Conservation (phyloP, 2,888 invertebrate species). For the Litoditis marina region DNA sequence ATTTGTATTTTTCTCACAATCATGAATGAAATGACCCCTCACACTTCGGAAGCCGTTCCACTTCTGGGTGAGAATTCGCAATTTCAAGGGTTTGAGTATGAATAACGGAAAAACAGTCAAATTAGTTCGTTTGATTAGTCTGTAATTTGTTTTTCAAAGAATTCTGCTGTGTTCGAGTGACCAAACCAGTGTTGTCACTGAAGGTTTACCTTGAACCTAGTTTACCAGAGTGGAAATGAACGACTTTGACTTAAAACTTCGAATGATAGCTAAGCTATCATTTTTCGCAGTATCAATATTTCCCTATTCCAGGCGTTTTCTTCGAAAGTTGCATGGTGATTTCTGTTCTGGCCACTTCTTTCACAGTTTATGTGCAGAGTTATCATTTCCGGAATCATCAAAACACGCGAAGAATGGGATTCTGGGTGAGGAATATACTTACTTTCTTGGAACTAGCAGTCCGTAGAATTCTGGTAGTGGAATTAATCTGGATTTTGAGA, state of each 20-base stretch:
- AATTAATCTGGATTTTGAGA: too few relatives aligned
- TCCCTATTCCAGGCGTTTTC: constrained; percentile 44
- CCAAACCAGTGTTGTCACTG: too few relatives aligned
- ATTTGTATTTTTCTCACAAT: constrained; percentile 56
- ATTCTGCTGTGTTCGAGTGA: too few relatives aligned
- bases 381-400: constrained; percentile 52
- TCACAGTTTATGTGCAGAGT: constrained; percentile 56
- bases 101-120: too few relatives aligned
- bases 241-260: too few relatives aligned
- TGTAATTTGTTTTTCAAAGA: too few relatives aligned
- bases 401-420: constrained; percentile 47
- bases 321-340: constrained; percentile 57
- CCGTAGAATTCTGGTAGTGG: too few relatives aligned
- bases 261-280: not conserved
- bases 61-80: constrained; percentile 37
- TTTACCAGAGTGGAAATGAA: too few relatives aligned
- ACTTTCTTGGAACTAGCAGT: not conserved
- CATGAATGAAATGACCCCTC: constrained; percentile 56
- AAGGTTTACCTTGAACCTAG: too few relatives aligned
- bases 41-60: constrained; percentile 55
- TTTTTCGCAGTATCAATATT: not conserved
- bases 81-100: too few relatives aligned
- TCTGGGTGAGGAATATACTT: constrained; percentile 45
- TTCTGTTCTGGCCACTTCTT: constrained; percentile 50
- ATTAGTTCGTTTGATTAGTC: too few relatives aligned